Conservation (phyloP, 2,797 vertebrate species). For the Falco concolor region DNA sequence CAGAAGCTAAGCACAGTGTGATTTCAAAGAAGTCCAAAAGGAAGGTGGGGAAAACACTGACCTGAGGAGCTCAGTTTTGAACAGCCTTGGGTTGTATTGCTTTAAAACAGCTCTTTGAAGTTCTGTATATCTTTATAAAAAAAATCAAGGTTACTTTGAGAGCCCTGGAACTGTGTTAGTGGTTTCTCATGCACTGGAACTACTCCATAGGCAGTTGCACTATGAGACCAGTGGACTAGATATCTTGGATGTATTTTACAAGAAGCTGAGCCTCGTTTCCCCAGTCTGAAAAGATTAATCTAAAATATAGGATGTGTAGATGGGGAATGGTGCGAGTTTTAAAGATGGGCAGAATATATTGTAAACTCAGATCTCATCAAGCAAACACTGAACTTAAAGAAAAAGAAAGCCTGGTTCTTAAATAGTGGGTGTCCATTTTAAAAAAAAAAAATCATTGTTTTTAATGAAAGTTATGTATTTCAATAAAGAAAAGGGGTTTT, state of each 20-base stretch:
- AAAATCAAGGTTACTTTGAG: neutral
- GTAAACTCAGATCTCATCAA: neutral
- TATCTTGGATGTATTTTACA: neutral
- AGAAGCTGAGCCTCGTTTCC: neutral
- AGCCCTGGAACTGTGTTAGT: neutral
- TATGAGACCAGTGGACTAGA: too few relatives aligned
- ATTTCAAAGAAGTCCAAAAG: neutral
- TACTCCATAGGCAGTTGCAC: neutral
- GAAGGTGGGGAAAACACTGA: neutral
- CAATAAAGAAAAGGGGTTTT: neutral
- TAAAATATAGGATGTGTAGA: neutral
- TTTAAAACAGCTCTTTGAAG: neutral
- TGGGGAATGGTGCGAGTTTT: neutral
- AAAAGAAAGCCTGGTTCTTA: neutral
- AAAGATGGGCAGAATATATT: neutral
- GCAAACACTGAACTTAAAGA: neutral
- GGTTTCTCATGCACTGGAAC: neutral
- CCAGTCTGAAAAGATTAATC: neutral
- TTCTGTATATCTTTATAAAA: neutral
- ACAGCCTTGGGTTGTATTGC: neutral
- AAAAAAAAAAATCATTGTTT: neutral
- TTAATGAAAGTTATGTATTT: neutral
- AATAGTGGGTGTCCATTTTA: neutral
- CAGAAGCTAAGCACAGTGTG: neutral
- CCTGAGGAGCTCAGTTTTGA: neutral